A percentile compares a stretch with the other conserved stretches of the same genome.
phyloP scores from a whole-genome alignment of 2,113 vertebrate species.

The Ariopsis seemanni region DNA sequence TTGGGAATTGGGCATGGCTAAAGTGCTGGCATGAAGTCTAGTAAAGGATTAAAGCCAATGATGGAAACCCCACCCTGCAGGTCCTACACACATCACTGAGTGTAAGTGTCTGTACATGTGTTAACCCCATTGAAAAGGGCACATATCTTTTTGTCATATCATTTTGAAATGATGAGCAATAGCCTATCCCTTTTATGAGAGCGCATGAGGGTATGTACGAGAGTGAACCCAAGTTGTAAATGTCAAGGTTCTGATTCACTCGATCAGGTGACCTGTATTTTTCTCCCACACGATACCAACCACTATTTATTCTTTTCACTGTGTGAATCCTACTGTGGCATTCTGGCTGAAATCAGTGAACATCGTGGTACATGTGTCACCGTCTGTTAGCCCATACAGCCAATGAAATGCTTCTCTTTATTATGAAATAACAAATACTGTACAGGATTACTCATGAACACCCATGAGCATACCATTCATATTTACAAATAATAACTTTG shows the following conservation, averaged over 20 bases:
- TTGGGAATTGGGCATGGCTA: conserved; percentile 33
- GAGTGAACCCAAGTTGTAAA: conserved; percentile 35
- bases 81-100: background rate
- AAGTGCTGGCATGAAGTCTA: conserved; percentile 15
- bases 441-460: background rate
- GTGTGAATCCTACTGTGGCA: background rate
- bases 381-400: background rate
- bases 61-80: conserved; percentile 23
- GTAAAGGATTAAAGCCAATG: background rate
- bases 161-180: conserved; percentile 46
- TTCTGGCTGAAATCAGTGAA: background rate
- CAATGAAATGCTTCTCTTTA: background rate
- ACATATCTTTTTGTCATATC: conserved; percentile 13
- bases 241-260: conserved; percentile 39
- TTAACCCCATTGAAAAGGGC: background rate
- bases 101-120: too few species aligned
- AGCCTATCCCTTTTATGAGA: background rate
- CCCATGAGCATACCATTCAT: background rate
- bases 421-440: background rate
- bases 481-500: background rate
- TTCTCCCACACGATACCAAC: conserved; percentile 20
- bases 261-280: conserved; percentile 29
- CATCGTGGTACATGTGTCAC: background rate
- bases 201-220: background rate
- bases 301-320: background rate